Evolutionary conservation across 2,888 invertebrate species (phyloP).

Genomic region (Rotaria macrura): DNA sequence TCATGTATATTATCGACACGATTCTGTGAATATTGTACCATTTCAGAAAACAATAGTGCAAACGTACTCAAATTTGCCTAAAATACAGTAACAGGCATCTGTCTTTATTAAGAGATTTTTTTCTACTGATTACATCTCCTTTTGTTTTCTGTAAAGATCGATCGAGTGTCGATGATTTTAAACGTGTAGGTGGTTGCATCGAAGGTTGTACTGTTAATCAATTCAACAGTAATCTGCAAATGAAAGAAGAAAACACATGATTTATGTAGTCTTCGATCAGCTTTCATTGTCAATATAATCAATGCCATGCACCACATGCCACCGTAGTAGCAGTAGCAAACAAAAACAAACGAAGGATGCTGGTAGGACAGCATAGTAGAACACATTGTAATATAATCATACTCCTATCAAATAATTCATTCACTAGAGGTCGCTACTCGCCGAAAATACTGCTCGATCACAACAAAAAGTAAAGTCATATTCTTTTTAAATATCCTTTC

Average conservation of each 20-base stretch:
- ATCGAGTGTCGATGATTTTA: constrained; percentile 18
- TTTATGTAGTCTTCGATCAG: not conserved
- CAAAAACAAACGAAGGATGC: constrained; percentile 3
- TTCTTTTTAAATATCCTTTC: not conserved
- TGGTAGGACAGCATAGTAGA: not conserved
- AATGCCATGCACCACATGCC: not conserved
- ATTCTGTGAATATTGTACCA: constrained; percentile 86
- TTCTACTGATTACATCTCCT: constrained; percentile 19
- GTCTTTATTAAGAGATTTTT: not conserved
- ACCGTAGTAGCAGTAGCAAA: not conserved
- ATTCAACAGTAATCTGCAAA: not conserved
- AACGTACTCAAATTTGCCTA: constrained; percentile 71
- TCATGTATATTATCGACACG: constrained; percentile 81
- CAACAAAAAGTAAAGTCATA: not conserved
- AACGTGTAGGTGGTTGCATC: not conserved
- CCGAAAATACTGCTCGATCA: not conserved
- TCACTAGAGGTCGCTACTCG: not conserved
- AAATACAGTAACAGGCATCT: constrained; percentile 33
- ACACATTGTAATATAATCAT: not conserved
- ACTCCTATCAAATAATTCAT: not conserved
- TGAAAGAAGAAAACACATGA: not conserved
- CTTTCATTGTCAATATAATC: not conserved
- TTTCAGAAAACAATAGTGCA: constrained; percentile 88
- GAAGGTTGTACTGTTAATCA: not conserved
- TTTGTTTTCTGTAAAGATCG: constrained; percentile 15